These are phyloP conservation scores for Augochlora pura DNA, from an alignment of 1,140 invertebrate genomes.

Conservation along the genomic window DNA sequence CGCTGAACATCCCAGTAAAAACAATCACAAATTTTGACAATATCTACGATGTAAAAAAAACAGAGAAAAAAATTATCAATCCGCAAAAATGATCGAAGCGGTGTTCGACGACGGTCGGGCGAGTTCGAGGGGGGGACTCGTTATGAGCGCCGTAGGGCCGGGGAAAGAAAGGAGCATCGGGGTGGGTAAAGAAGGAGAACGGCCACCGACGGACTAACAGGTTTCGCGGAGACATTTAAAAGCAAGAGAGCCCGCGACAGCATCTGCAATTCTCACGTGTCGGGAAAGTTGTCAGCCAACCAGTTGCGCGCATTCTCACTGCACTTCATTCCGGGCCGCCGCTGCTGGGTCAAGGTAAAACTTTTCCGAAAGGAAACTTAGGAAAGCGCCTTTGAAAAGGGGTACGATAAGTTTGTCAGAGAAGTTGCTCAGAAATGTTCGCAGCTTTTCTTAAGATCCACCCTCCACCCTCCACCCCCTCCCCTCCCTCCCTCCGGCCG, in stretches of 20 bases:
- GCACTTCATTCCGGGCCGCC: slow-evolving; percentile 26
- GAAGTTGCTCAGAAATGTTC: slow-evolving; percentile 50
- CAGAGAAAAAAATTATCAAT: background rate
- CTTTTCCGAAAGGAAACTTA: slow-evolving; percentile 43
- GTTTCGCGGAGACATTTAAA: slow-evolving; percentile 40
- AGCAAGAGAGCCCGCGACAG: slow-evolving; percentile 31
- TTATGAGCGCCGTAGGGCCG: background rate
- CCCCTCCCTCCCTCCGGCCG: no score
- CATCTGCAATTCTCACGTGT: slow-evolving; percentile 57
- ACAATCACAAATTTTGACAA: no score
- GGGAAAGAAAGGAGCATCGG: background rate
- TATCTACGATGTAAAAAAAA: no score
- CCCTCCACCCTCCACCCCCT: no score
- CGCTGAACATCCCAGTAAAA: no score
- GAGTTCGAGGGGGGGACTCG: background rate
- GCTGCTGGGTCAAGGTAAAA: slow-evolving; percentile 55
- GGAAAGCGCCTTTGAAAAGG: slow-evolving; percentile 11
- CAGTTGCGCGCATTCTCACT: slow-evolving; percentile 55
- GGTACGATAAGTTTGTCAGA: slow-evolving; percentile 40
- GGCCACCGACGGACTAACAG: slow-evolving; percentile 27
- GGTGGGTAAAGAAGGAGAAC: slow-evolving; percentile 11
- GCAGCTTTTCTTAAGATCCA: slow-evolving; percentile 56
- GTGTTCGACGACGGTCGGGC: no score
- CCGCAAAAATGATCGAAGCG: background rate
- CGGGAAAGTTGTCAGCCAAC: slow-evolving; percentile 52